Conservation (phyloP, 2,113 vertebrate species). For the Zosterops pallidus region DNA sequence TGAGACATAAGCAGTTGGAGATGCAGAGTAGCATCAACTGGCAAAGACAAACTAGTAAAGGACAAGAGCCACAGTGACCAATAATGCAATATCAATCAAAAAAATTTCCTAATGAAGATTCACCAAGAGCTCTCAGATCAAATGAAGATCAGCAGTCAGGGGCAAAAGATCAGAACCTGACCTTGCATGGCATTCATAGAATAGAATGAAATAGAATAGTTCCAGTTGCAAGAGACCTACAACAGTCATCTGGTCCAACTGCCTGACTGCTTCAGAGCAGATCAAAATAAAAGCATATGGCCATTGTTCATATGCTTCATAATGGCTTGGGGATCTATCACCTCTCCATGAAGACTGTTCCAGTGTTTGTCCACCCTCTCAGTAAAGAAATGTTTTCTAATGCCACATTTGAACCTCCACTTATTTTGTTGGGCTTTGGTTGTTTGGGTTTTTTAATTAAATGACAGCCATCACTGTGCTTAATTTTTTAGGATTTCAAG, state of each 20-base stretch:
- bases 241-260: not conserved
- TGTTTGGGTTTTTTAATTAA: not conserved
- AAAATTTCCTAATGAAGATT: not conserved
- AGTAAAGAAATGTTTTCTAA: not conserved
- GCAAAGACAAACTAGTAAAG: not conserved
- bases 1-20: not conserved
- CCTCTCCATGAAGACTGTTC: not conserved
- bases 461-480: not conserved
- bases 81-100: not conserved
- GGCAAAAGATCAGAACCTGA: not conserved
- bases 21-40: not conserved
- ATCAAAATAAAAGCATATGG: not conserved
- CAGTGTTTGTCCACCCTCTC: not conserved
- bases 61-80: not conserved
- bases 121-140: not conserved
- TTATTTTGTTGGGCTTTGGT: not conserved
- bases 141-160: rapidly evolving
- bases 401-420: not conserved
- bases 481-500: not conserved
- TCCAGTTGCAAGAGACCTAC: not conserved
- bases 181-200: not conserved
- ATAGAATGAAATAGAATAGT: not conserved
- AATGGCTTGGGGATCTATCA: not conserved
- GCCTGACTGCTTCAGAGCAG: not conserved
- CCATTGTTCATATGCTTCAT: not conserved